Evolutionary conservation across 2,113 vertebrate species (phyloP).

Genomic region (Lycocorax pyrrhopterus): DNA sequence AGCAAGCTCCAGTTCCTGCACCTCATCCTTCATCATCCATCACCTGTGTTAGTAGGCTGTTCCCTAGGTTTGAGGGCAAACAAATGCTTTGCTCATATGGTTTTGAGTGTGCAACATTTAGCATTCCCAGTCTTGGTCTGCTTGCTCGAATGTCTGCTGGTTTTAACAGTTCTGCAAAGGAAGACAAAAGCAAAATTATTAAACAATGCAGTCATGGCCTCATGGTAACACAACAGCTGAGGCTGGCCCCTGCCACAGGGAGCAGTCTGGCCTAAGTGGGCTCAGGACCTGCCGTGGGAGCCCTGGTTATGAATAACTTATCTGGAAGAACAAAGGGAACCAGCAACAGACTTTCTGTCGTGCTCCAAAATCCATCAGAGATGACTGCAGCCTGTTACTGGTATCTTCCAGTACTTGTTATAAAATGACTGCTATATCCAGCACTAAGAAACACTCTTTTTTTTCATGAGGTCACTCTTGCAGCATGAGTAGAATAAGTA

Average conservation of each 20-base stretch:
- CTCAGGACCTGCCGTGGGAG: accelerated
- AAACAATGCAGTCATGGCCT: neutral
- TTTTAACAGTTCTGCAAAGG: neutral
- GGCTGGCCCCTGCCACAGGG: neutral
- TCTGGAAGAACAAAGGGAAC: neutral
- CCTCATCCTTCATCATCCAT: neutral
- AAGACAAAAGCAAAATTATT: neutral
- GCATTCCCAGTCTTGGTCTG: neutral
- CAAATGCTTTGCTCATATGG: neutral
- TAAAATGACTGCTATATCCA: neutral
- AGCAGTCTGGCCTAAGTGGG: neutral
- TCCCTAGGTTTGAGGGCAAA: neutral
- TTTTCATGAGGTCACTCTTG: neutral
- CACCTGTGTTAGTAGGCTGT: neutral
- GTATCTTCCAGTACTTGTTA: neutral
- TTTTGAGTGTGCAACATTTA: neutral
- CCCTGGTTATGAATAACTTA: neutral
- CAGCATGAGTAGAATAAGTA: neutral
- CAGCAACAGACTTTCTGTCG: neutral
- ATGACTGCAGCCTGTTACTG: neutral
- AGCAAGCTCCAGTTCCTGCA: neutral
- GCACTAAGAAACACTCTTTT: neutral
- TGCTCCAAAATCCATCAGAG: neutral
- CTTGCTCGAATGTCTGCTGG: neutral
- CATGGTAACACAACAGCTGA: neutral